Conservation (phyloP, 2,888 invertebrate genomes). For the Aporophyla nigra region DNA sequence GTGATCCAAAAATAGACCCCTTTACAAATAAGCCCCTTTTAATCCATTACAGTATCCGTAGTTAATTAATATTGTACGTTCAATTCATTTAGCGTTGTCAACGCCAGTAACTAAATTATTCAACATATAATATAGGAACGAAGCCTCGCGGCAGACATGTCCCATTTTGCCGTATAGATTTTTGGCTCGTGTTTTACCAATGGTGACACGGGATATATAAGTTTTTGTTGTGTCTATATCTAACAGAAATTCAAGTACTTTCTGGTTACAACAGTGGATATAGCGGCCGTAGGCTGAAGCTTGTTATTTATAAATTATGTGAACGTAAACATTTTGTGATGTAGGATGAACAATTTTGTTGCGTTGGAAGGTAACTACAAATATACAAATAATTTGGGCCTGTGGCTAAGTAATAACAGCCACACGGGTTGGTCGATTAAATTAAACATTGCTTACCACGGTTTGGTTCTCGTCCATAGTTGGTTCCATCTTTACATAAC, state of each 20-base stretch:
- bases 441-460: no score
- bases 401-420: no score
- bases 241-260: constrained; percentile 18
- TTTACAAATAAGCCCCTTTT: not conserved
- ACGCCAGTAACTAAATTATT: constrained; percentile 51
- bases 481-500: no score
- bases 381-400: no score
- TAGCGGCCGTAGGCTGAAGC: not conserved
- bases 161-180: constrained; percentile 22
- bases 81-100: constrained; percentile 50
- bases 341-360: not conserved
- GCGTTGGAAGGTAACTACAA: not conserved
- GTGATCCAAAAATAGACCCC: not conserved
- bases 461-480: no score
- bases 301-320: constrained; percentile 6
- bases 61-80: constrained; percentile 46
- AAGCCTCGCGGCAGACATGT: constrained; percentile 37
- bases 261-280: constrained; percentile 13
- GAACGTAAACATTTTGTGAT: not conserved
- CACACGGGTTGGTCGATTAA: no score
- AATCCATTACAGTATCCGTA: not conserved
- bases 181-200: constrained; percentile 43
- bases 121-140: constrained; percentile 20
- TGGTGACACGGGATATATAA: constrained; percentile 22
- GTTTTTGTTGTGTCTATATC: constrained; percentile 18